Conservation (phyloP, 2,113 vertebrate genomes). For the Ceyx margarethae region DNA sequence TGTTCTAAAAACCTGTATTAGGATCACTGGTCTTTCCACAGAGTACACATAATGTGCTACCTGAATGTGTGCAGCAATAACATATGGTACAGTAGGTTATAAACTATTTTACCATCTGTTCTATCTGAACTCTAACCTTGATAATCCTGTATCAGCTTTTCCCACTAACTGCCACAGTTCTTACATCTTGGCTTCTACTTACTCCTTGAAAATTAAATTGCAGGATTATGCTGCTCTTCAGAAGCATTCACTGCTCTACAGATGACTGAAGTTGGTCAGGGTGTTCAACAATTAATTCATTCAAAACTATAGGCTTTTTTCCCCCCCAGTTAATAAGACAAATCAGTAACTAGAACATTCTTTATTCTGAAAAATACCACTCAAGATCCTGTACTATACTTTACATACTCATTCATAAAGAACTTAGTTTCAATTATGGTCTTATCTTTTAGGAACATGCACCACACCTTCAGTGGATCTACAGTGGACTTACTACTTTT, state of each 20-base stretch:
- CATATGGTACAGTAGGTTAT: neutral
- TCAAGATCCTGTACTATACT: neutral
- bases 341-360: neutral
- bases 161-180: neutral
- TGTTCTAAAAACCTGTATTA: neutral
- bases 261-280: constrained; percentile 2
- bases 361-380: neutral
- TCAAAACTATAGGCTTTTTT: neutral
- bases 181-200: neutral
- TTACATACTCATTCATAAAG: neutral
- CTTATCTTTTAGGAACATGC: neutral
- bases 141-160: neutral
- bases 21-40: neutral
- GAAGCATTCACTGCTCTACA: neutral
- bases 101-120: constrained; percentile 31
- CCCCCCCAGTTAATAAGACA: neutral
- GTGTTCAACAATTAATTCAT: neutral
- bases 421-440: neutral
- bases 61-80: neutral
- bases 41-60: neutral
- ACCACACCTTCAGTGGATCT: neutral
- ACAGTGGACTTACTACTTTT: neutral
- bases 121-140: neutral
- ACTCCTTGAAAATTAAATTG: neutral
- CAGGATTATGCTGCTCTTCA: neutral